phyloP scores from a whole-genome alignment of 2,888 invertebrate species.

The Junonia oenone region DNA sequence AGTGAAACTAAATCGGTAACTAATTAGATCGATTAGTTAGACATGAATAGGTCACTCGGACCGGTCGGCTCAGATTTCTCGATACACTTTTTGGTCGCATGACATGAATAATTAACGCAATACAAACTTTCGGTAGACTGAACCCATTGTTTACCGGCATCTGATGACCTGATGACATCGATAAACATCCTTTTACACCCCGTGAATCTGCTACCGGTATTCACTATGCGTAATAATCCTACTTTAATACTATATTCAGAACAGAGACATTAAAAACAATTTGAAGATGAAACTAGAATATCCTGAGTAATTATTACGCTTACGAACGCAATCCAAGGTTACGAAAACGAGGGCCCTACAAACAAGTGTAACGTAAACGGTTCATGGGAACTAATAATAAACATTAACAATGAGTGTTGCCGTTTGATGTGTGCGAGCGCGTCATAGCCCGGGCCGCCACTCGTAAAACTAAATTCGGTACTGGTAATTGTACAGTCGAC shows the following conservation, averaged over 20 bases:
- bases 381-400: slow-evolving; percentile 68
- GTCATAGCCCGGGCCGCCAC: slow-evolving; percentile 57
- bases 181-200: slow-evolving; percentile 48
- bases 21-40: slow-evolving; percentile 59
- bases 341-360: slow-evolving; percentile 53
- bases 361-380: slow-evolving; percentile 55
- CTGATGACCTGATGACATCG: slow-evolving; percentile 60
- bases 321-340: slow-evolving; percentile 51
- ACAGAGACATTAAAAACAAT: slow-evolving; percentile 8
- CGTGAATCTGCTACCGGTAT: slow-evolving; percentile 6
- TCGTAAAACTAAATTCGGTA: slow-evolving; percentile 73
- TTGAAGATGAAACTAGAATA: slow-evolving; percentile 19
- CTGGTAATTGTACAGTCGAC: slow-evolving; percentile 46
- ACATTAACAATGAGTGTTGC: slow-evolving; percentile 68
- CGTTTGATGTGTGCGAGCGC: slow-evolving; percentile 61
- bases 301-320: slow-evolving; percentile 32
- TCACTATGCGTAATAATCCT: background rate
- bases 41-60: slow-evolving; percentile 51
- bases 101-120: slow-evolving; percentile 60
- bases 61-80: slow-evolving; percentile 50
- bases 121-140: slow-evolving; percentile 36
- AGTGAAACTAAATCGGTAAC: slow-evolving; percentile 59
- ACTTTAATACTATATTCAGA: slow-evolving; percentile 8
- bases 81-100: slow-evolving; percentile 53
- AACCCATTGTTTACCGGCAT: slow-evolving; percentile 48